A percentile compares a stretch with the other conserved stretches of the same genome.
Evolutionary conservation across 2,113 vertebrate genomes (phyloP).

Genomic region (Microtus richardsoni): DNA sequence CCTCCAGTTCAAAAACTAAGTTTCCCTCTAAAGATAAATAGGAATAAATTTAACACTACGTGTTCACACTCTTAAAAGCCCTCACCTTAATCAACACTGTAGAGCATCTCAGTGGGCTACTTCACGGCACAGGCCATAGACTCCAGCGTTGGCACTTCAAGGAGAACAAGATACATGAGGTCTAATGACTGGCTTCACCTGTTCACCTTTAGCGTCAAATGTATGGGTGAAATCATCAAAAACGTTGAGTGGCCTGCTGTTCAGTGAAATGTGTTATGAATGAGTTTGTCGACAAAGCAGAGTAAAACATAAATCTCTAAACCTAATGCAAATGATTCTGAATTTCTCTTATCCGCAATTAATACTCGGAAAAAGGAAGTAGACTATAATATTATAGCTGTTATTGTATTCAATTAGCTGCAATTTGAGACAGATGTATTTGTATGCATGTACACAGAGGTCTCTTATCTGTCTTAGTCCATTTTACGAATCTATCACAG

Average conservation of each 20-base stretch:
- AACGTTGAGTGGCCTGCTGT: slow-evolving; percentile 44
- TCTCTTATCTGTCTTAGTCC: background rate
- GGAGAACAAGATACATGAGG: slow-evolving; percentile 46
- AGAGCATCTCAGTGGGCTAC: background rate
- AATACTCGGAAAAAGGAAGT: background rate
- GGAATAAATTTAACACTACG: background rate
- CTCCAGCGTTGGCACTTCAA: background rate
- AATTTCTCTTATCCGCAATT: background rate
- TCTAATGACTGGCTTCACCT: slow-evolving; percentile 17
- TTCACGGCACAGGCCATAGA: background rate
- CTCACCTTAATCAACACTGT: slow-evolving; percentile 20
- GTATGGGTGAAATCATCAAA: slow-evolving; percentile 34
- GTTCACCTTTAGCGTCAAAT: slow-evolving; percentile 31
- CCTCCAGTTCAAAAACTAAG: slow-evolving; percentile 10
- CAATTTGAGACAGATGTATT: background rate
- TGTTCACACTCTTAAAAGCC: background rate
- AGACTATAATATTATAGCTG: background rate
- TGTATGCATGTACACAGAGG: slow-evolving; percentile 7
- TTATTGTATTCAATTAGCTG: background rate
- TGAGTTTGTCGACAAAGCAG: background rate
- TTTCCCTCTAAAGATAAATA: background rate
- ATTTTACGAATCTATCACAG: background rate
- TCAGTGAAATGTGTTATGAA: slow-evolving; percentile 54
- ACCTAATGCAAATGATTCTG: slow-evolving; percentile 24
- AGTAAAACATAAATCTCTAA: slow-evolving; percentile 52